Base-by-base conservation (phyloP, 2,797 vertebrate genomes). In the Naso thynnoides region DNA sequence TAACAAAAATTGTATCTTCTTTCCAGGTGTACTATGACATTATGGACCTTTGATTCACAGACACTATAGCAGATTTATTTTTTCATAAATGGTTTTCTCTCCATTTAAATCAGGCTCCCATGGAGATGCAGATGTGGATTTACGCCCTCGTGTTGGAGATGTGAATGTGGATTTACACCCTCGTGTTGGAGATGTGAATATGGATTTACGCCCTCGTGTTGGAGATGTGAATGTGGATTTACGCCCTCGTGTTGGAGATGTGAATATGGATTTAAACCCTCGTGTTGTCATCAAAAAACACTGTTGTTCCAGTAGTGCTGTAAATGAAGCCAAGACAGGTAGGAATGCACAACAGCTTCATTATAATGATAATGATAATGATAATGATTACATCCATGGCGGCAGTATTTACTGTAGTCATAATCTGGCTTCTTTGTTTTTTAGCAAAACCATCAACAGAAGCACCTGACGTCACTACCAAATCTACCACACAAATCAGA, bases 361-460 rank as follows among this genome's bases (percentile, higher is more conserved):
- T 36, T 73, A 8, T 50, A 13, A 24, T 52, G 2, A 21, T 18
- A 38, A 41, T 21, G 16, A 36, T 67, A 41, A 50, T 5, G 29
- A 65, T 15, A 38, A 19, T 0, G 3, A 52, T 9, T 26, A 26
- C 18, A 6, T 45, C 45, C 0, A n/a, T n/a, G n/a, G n/a, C n/a
- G n/a, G n/a, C n/a, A n/a, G n/a, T n/a, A n/a, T n/a, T n/a, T n/a
- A n/a, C n/a, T n/a, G n/a, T n/a, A n/a, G n/a, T 39, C 0, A 4
- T 74, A 49, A 58, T 63, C 5, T 39, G 10, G 3, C 31, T 65
- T 80, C 5, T 60, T 70, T 76, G 1, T 78, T 77, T 82, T n/a
- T 79, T 63, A 90, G 85, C 26, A 68, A 78, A 78, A 78, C 14
- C 24, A n/a, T 54, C 68, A 33, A 62, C 36, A 53, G 78, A 76